Percentiles rank a stretch among this genome's conserved stretches.
Conservation (phyloP, 2,797 vertebrate species). For the Cichlasoma orientale region DNA sequence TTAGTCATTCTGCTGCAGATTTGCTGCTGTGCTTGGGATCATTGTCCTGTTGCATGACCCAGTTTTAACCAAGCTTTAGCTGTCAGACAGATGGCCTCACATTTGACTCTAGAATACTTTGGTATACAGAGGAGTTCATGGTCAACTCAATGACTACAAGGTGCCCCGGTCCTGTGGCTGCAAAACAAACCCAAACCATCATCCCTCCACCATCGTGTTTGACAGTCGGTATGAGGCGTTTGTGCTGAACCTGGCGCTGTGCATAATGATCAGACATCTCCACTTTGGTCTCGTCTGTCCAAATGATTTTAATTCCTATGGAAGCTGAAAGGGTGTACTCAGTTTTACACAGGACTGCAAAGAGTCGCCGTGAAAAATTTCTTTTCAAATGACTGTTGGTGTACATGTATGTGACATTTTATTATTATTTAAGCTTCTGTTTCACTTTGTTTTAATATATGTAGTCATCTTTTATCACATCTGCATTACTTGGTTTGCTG, state of each 20-base stretch:
- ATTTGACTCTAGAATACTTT: not conserved
- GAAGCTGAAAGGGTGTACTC: not conserved
- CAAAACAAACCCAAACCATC: not conserved
- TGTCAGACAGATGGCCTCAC: not conserved
- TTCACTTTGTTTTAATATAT: not conserved
- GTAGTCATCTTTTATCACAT: not conserved
- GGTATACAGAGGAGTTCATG: not conserved
- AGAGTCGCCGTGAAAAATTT: not conserved
- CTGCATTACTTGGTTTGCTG: not conserved
- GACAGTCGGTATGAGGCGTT: not conserved
- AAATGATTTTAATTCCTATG: not conserved
- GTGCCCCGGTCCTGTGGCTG: not conserved
- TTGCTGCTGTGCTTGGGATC: not conserved
- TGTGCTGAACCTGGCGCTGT: not conserved
- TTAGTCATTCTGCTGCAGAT: not conserved
- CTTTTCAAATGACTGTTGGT: accelerated
- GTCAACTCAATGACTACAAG: not conserved
- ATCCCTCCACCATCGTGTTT: not conserved
- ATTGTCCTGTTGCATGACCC: not conserved
- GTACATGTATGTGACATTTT: not conserved
- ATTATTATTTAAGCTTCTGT: not conserved
- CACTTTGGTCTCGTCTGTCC: not conserved
- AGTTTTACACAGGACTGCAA: not conserved
- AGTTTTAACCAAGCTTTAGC: not conserved
- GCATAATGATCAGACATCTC: not conserved